A percentile compares a stretch with the other conserved stretches of the same genome.
These are phyloP conservation scores for Xiphydria camelus DNA, from an alignment of 2,888 invertebrate genomes.

Conservation along the genomic window DNA sequence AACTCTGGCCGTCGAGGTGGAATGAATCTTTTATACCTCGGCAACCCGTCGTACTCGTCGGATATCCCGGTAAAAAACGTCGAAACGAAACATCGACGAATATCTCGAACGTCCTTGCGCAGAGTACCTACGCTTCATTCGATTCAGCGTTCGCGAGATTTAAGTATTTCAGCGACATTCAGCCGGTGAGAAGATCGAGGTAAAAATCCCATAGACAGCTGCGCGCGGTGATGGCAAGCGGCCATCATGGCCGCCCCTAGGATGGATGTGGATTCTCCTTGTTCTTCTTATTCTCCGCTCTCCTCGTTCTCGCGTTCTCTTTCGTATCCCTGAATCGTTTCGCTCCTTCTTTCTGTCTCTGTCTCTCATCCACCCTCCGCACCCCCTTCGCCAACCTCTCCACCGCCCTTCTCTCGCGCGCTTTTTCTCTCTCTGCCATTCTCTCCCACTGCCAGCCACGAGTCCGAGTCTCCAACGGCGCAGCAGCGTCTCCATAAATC, in stretches of 20 bases:
- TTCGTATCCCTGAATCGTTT: not conserved
- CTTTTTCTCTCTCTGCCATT: constrained; percentile 7
- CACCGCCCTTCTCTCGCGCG: constrained; percentile 8
- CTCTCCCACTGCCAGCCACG: constrained; percentile 5
- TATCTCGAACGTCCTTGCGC: too few species aligned
- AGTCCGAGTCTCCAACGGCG: constrained; percentile 29
- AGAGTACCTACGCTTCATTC: too few species aligned
- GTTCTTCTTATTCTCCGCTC: constrained; percentile 15
- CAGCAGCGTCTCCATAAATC: constrained; percentile 53
- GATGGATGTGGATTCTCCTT: constrained; percentile 17
- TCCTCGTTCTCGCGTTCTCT: constrained; percentile 8
- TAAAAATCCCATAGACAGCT: too few species aligned
- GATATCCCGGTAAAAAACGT: too few species aligned
- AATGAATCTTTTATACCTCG: too few species aligned
- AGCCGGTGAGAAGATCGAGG: too few species aligned
- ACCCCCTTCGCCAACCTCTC: constrained; percentile 12
- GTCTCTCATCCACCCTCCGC: constrained; percentile 5
- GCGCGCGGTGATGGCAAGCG: constrained; percentile 18
- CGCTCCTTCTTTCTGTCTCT: not conserved
- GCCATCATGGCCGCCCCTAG: constrained; percentile 28
- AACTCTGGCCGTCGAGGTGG: too few species aligned
- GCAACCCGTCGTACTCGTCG: too few species aligned
- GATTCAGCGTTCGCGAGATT: too few species aligned
- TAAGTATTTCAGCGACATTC: too few species aligned
- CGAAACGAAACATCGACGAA: too few species aligned